Conservation (phyloP, 2,797 vertebrate genomes). For the Sparus aurata region DNA sequence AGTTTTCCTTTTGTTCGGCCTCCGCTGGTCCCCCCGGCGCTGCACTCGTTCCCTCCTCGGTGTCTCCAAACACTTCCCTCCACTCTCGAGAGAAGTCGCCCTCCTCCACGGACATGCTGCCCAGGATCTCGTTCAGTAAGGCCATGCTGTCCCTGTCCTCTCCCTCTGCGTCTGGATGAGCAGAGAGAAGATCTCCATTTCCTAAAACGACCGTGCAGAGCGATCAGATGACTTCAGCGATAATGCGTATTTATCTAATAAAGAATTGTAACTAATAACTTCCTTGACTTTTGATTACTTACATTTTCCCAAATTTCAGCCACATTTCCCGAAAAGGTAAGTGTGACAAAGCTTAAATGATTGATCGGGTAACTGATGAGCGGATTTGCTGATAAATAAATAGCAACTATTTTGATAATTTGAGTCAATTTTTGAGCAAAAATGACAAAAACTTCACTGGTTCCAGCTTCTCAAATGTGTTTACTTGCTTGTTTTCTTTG, state of each 20-base stretch:
- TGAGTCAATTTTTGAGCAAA: neutral
- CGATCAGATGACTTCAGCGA: neutral
- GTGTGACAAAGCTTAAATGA: neutral
- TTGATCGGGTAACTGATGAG: neutral
- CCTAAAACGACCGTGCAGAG: slow-evolving; percentile 63
- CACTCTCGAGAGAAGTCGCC: slow-evolving; percentile 91
- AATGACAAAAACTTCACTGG: neutral
- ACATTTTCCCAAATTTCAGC: neutral
- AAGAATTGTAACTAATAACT: neutral
- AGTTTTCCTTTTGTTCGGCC: slow-evolving; percentile 73
- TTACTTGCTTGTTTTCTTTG: neutral
- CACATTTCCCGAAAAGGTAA: too few relatives aligned
- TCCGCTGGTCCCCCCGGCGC: slow-evolving; percentile 36
- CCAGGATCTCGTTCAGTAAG: slow-evolving; percentile 93
- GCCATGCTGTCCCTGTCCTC: slow-evolving; percentile 89
- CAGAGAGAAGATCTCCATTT: slow-evolving; percentile 72
- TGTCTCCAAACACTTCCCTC: slow-evolving; percentile 92
- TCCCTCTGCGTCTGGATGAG: slow-evolving; percentile 75
- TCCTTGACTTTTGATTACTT: neutral
- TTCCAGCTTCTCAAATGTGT: neutral
- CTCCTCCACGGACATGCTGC: slow-evolving; percentile 87
- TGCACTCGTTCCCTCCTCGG: slow-evolving; percentile 44
- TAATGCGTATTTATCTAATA: neutral
- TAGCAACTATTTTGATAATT: neutral
- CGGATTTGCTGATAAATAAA: neutral